A percentile compares a stretch with the other conserved stretches of the same genome.
Evolutionary conservation across 1,140 invertebrate genomes (phyloP).

Genomic region (Amyelois transitella): DNA sequence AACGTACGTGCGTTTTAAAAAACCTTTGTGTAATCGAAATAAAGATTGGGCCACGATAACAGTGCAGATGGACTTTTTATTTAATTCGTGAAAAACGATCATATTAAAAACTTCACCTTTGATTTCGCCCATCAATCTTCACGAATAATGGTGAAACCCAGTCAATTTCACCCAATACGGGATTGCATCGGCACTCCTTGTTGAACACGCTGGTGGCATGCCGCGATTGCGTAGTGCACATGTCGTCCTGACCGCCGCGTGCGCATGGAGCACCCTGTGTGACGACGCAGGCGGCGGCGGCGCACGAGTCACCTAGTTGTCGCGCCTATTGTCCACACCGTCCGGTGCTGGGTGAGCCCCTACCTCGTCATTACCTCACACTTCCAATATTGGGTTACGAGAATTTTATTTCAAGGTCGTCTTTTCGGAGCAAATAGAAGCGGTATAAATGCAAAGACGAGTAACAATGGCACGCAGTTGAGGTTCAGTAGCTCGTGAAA

Average conservation of each 20-base stretch:
- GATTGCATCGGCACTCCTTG: not conserved
- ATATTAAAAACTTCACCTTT: not conserved
- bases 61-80: not conserved
- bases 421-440: conserved; percentile 66
- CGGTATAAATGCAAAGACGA: conserved; percentile 66
- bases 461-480: conserved; percentile 58
- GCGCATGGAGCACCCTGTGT: conserved; percentile 51
- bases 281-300: conserved; percentile 22
- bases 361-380: conserved; percentile 59
- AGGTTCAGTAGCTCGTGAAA: conserved; percentile 45
- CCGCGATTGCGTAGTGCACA: conserved; percentile 4
- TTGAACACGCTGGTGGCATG: not conserved
- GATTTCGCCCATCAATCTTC: not conserved
- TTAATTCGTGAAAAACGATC: not conserved
- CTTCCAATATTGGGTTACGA: conserved; percentile 72
- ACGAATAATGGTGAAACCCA: not conserved
- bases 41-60: not conserved
- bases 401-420: conserved; percentile 69
- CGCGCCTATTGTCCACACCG: conserved; percentile 64
- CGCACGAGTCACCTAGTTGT: conserved; percentile 69
- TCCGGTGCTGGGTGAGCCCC: conserved; percentile 54
- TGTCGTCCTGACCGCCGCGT: conserved; percentile 15
- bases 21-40: not conserved
- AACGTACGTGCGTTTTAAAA: not conserved
- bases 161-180: not conserved